Evolutionary conservation across 2,113 vertebrate genomes (phyloP).

Genomic region (Anolis sagrei): DNA sequence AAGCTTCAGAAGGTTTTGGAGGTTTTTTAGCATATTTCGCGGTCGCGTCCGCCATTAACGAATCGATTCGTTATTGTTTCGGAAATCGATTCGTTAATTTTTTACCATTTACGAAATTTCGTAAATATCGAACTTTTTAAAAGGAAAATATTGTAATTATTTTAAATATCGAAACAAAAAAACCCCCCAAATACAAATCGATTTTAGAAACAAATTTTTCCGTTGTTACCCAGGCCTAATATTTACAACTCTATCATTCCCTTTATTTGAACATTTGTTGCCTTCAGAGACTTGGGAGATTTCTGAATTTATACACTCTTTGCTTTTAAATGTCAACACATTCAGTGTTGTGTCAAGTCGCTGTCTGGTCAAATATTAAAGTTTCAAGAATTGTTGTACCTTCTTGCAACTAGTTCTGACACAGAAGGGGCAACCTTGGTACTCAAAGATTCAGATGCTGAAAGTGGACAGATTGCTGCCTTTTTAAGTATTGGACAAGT

Average conservation of each 20-base stretch:
- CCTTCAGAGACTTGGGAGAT: neutral
- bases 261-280: neutral
- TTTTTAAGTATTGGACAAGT: neutral
- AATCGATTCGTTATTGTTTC: no score
- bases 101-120: no score
- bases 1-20: no score
- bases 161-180: no score
- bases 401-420: conserved; percentile 26
- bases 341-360: conserved; percentile 20
- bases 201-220: no score
- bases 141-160: no score
- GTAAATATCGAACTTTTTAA: no score
- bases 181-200: no score
- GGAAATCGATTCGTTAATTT: no score
- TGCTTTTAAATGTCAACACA: conserved; percentile 7
- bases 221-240: no score
- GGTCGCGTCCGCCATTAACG: no score
- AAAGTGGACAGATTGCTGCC: neutral
- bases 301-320: neutral
- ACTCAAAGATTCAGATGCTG: conserved; percentile 24
- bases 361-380: conserved; percentile 34
- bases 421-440: conserved; percentile 1
- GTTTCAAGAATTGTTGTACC: neutral
- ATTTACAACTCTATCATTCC: neutral
- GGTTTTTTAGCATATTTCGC: no score